Conservation (phyloP, 1,140 invertebrate species). For the Rhagoletis pomonella region DNA sequence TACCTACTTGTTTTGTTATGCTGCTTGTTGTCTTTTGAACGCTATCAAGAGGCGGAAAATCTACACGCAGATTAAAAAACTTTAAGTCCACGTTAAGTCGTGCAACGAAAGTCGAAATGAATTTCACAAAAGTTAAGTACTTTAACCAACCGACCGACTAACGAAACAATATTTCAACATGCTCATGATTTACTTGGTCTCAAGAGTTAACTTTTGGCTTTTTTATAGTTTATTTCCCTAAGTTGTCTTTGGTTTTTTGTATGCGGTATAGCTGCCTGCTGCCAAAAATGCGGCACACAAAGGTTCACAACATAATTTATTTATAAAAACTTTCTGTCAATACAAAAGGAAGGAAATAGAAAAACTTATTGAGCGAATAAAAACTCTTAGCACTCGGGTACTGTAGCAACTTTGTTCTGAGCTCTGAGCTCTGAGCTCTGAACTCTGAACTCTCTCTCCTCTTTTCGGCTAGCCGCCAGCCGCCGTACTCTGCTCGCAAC, state of each 20-base stretch:
- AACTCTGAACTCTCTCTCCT: too few relatives aligned
- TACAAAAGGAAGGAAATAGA: constrained; percentile 4
- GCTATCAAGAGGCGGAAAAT: constrained; percentile 1
- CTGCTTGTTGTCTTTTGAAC: background rate
- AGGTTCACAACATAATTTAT: constrained; percentile 40
- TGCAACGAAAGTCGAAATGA: constrained; percentile 41
- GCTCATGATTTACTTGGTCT: constrained; percentile 26
- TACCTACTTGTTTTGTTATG: background rate
- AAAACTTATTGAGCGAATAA: constrained; percentile 38
- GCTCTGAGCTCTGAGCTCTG: too few relatives aligned
- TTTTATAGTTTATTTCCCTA: background rate
- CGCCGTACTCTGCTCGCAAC: background rate
- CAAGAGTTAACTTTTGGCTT: background rate
- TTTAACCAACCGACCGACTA: constrained; percentile 18
- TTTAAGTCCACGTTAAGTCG: constrained; percentile 47
- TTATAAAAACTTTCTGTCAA: constrained; percentile 39
- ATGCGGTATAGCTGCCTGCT: background rate
- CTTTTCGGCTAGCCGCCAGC: background rate
- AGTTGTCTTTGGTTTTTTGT: background rate
- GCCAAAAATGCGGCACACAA: constrained; percentile 30
- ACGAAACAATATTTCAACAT: constrained; percentile 27
- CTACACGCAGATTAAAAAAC: constrained; percentile 45
- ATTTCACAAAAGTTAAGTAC: constrained; percentile 31
- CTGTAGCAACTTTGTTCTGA: background rate
- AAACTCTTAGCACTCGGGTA: background rate